Evolutionary conservation across 2,113 vertebrate species (phyloP).

Genomic region (Cochlearius cochlearius): DNA sequence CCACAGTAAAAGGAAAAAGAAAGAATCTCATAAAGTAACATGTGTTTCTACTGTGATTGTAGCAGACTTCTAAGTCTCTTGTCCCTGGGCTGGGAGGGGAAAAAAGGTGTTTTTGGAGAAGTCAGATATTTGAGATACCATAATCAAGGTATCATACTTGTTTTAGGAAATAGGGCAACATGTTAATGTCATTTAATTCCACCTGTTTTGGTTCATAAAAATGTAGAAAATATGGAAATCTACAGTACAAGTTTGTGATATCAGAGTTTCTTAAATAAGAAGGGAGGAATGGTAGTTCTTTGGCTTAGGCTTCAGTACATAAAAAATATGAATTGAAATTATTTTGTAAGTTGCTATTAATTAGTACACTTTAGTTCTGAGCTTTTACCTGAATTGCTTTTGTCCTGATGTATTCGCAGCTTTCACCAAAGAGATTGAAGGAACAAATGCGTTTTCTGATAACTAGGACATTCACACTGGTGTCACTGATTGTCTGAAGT

Average conservation of each 20-base stretch:
- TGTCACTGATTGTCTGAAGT: background rate
- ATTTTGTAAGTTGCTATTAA: background rate
- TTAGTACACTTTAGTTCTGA: background rate
- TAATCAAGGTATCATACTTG: background rate
- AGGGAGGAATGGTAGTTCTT: background rate
- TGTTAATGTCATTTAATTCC: background rate
- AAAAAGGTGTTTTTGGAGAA: background rate
- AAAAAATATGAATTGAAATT: background rate
- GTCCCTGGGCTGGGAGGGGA: background rate
- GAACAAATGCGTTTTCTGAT: background rate
- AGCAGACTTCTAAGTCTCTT: background rate
- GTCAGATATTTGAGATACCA: background rate
- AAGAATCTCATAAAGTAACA: background rate
- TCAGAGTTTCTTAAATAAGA: background rate
- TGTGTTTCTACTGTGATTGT: background rate
- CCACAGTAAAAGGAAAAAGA: background rate
- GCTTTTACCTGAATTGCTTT: background rate
- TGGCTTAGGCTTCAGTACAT: background rate
- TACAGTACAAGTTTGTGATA: background rate
- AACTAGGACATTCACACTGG: background rate
- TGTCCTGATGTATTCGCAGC: background rate
- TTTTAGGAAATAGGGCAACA: accelerated
- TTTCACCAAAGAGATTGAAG: background rate
- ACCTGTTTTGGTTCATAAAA: background rate
- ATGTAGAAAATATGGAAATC: background rate